Percentiles rank a stretch among this genome's conserved stretches.
phyloP scores from a whole-genome alignment of 2,797 vertebrate genomes.

The Furcifer pardalis region DNA sequence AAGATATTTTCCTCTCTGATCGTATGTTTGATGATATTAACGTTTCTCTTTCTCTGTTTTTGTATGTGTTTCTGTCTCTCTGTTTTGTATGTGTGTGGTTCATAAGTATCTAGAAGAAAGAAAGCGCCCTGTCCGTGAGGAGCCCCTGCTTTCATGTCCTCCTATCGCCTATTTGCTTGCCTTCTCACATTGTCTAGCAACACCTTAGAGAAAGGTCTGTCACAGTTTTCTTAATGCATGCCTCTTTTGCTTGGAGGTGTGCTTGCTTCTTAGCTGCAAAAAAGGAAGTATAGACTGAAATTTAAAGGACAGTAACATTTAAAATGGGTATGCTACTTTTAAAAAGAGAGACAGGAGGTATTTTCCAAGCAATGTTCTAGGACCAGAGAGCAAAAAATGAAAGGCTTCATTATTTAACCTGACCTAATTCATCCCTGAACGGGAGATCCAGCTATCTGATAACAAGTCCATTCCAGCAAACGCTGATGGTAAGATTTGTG shows the following conservation, averaged over 20 bases:
- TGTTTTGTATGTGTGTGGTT: conserved; percentile 5
- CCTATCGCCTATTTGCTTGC: not conserved
- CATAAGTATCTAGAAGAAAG: conserved; percentile 43
- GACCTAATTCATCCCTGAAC: not conserved
- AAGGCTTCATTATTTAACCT: conserved; percentile 4
- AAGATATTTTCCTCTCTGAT: not conserved
- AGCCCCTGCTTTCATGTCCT: conserved; percentile 14
- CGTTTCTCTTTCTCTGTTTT: conserved; percentile 32
- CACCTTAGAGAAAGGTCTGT: conserved; percentile 24
- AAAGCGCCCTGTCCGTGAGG: conserved; percentile 27
- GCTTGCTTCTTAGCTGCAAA: not conserved
- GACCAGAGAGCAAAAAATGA: not conserved
- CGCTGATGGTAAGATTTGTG: not conserved
- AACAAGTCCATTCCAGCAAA: not conserved
- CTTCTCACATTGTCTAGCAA: conserved; percentile 12
- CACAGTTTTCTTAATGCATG: conserved; percentile 2
- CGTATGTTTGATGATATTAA: conserved; percentile 24
- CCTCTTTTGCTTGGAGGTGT: not conserved
- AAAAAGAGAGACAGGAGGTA: not conserved
- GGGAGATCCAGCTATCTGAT: not conserved
- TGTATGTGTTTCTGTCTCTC: conserved; percentile 36
- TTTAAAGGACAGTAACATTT: not conserved
- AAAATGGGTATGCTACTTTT: not conserved
- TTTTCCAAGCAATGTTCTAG: not conserved
- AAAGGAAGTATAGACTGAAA: not conserved